phyloP scores from a whole-genome alignment of 2,888 invertebrate genomes.

The Cantharis flavilabris region DNA sequence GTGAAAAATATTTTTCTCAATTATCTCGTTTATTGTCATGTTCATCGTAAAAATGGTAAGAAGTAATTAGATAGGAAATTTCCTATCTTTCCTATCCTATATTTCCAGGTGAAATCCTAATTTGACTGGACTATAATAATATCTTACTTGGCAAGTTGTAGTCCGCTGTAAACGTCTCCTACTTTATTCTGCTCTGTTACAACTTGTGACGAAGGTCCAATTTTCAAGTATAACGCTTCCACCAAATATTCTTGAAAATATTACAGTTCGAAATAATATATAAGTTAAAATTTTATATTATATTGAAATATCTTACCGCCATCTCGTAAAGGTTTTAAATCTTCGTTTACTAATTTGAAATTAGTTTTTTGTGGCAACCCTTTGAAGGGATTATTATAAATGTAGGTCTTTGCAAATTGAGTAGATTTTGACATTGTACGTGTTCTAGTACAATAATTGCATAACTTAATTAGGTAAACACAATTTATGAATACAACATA shows the following conservation, averaged over 20 bases:
- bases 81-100: too few species aligned
- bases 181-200: constrained; percentile 59
- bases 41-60: too few species aligned
- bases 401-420: constrained; percentile 1
- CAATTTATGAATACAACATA: background rate
- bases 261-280: background rate
- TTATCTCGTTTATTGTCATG: too few species aligned
- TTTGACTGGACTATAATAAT: too few species aligned
- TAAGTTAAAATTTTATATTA: background rate
- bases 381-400: constrained; percentile 66
- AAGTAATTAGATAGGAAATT: too few species aligned
- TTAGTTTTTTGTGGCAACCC: constrained; percentile 68
- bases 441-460: background rate
- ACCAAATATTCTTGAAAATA: constrained; percentile 64
- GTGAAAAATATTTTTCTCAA: too few species aligned
- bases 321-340: constrained; percentile 64
- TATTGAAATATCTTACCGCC: constrained; percentile 61
- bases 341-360: constrained; percentile 68
- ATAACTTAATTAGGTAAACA: background rate
- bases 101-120: too few species aligned
- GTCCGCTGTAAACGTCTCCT: constrained; percentile 70
- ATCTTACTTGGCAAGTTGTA: constrained; percentile 70
- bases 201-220: constrained; percentile 74
- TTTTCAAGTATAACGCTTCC: constrained; percentile 70
- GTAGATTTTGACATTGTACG: background rate